Evolutionary conservation across 2,888 invertebrate genomes (phyloP), one percentile per base, ranked within the genome.

Genomic region (Euzophera pinguis): DNA sequence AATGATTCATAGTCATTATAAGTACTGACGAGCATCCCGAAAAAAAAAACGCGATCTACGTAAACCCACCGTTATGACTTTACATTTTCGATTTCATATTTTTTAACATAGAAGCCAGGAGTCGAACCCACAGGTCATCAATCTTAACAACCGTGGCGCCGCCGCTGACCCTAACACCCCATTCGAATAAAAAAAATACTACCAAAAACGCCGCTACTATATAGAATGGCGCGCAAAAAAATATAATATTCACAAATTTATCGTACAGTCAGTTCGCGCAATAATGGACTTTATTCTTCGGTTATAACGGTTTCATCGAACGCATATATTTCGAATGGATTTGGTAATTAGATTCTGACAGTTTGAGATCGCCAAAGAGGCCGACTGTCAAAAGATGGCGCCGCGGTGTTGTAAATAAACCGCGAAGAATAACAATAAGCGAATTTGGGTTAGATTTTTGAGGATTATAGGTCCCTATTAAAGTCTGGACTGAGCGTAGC

Each of bases 341-440:
- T 76, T 78, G 73, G 78, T 88, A 88, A 89, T 89, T 87, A 86
- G 84, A 88, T 88, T 88, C 86, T 81, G 86, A 85, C 87, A 86
- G 84, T 75, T 84, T 75, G 81, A 78, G 77, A 78, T 78, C 76
- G 72, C 75, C 84, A 89, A 89, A 89, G 85, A 78, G 65, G 73
- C 86, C 88, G 88, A 80, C 83, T 86, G 87, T 87, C 87, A 85
- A 85, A 82, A 83, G 72, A 68, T 81, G 89, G 87, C 88, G 87
- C 87, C 87, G 81, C 69, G 64, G 75, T 67, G 83, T 67, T 70
- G 77, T 80, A 83, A 85, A 85, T 80, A 84, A 86, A 84, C 76
- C 78, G 67, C 42, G 17, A 45, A 37, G 42, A 45, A 37, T 37
- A 43, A 51, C 50, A 35, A 51, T 51, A 51, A 37, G 35, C 35